phyloP scores from a whole-genome alignment of 1,140 invertebrate genomes.

The Drosophila kikkawai region DNA sequence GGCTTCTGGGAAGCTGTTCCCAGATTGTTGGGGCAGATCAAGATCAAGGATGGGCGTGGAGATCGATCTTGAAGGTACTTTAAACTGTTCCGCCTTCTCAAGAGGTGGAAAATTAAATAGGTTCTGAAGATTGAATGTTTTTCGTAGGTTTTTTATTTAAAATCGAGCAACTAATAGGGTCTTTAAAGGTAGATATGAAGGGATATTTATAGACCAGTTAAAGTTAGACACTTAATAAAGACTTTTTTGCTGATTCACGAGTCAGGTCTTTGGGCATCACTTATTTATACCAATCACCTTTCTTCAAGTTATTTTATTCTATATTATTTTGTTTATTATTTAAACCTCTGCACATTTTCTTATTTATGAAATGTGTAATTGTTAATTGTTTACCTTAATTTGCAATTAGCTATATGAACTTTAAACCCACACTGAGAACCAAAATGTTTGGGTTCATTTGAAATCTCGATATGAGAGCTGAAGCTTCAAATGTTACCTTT shows the following conservation, averaged over 20 bases:
- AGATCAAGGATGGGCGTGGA: slow-evolving; percentile 6
- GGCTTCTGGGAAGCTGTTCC: slow-evolving; percentile 16
- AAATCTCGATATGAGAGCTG: neutral
- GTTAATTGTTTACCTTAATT: neutral
- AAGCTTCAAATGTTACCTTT: neutral
- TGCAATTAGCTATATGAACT: neutral
- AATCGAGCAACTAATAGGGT: too few relatives aligned
- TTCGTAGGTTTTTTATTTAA: neutral
- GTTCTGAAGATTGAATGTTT: neutral
- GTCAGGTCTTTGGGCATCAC: neutral
- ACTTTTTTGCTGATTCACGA: neutral
- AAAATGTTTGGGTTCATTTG: neutral
- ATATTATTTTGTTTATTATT: too few relatives aligned
- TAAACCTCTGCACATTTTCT: neutral
- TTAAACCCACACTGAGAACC: neutral
- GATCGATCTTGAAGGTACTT: slow-evolving; percentile 10
- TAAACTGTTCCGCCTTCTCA: slow-evolving; percentile 1
- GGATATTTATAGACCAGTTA: neutral
- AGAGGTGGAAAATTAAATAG: neutral
- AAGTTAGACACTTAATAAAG: neutral
- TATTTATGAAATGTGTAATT: neutral
- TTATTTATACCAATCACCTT: neutral
- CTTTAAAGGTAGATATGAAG: neutral
- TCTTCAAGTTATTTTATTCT: neutral
- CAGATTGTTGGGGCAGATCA: slow-evolving; percentile 22